These are phyloP conservation scores for Nesoenas mayeri DNA, from an alignment of 2,113 vertebrate species.

Conservation along the genomic window DNA sequence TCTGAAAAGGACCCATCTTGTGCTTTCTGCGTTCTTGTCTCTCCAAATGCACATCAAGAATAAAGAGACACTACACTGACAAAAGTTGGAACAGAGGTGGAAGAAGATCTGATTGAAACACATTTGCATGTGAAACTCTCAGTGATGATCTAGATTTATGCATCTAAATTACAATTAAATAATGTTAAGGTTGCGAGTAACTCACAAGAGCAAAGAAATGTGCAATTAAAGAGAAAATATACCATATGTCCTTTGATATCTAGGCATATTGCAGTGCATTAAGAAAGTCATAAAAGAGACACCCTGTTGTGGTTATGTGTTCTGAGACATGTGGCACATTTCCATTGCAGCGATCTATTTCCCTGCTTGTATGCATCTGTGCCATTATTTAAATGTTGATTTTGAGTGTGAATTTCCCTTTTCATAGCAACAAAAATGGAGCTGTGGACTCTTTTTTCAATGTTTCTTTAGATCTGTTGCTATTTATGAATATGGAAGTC, in stretches of 20 bases:
- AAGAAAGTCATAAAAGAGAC: slow-evolving; percentile 60
- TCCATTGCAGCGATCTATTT: slow-evolving; percentile 37
- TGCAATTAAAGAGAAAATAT: slow-evolving; percentile 64
- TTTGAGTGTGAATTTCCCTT: neutral
- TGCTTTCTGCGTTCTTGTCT: neutral
- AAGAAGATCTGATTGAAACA: neutral
- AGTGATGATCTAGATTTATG: slow-evolving; percentile 22
- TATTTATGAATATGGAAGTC: neutral
- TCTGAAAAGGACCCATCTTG: neutral
- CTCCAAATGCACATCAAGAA: neutral
- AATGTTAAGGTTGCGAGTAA: slow-evolving; percentile 59
- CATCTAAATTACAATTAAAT: slow-evolving; percentile 58
- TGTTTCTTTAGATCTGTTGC: neutral
- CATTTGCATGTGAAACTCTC: slow-evolving; percentile 8
- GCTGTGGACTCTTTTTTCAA: neutral
- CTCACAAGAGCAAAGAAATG: slow-evolving; percentile 53
- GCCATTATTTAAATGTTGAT: slow-evolving; percentile 41
- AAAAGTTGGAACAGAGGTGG: neutral
- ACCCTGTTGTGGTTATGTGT: slow-evolving; percentile 67
- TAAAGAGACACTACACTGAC: neutral
- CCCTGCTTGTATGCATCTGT: slow-evolving; percentile 22
- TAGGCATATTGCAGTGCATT: slow-evolving; percentile 61
- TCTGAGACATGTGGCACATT: slow-evolving; percentile 60
- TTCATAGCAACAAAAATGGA: neutral
- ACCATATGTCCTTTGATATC: slow-evolving; percentile 65